Evolutionary conservation across 2,113 vertebrate species (phyloP).

Genomic region (Podiceps cristatus): DNA sequence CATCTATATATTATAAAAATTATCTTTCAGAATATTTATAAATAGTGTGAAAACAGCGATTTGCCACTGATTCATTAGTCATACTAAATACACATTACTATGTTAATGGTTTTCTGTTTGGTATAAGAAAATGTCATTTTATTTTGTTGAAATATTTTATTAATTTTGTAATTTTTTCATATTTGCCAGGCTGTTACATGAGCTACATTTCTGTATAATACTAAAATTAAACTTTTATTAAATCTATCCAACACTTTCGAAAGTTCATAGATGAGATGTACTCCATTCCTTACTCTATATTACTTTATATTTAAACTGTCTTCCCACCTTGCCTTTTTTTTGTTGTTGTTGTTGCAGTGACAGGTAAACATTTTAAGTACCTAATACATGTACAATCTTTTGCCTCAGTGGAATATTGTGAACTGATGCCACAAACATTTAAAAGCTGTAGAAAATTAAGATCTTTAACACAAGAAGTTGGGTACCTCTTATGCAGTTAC

Average conservation of each 20-base stretch:
- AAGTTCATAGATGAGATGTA: neutral
- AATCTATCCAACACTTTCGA: neutral
- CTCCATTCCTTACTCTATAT: neutral
- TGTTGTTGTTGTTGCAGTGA: neutral
- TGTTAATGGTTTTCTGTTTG: neutral
- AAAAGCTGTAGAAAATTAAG: neutral
- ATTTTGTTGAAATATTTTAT: neutral
- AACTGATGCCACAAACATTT: rapidly evolving
- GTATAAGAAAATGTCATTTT: neutral
- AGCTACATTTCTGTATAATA: neutral
- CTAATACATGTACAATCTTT: neutral
- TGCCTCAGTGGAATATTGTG: neutral
- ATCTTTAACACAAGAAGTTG: neutral
- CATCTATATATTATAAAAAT: neutral
- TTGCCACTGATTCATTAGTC: neutral
- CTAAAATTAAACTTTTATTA: neutral
- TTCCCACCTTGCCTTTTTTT: neutral
- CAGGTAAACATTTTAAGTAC: neutral
- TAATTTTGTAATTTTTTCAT: neutral
- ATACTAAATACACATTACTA: neutral
- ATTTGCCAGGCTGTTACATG: neutral
- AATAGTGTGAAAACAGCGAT: neutral
- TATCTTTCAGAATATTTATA: neutral
- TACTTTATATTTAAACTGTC: neutral
- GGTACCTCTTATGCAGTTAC: neutral